Percentiles rank a stretch among this genome's conserved stretches.
These are phyloP conservation scores for Macrophya alboannulata DNA, from an alignment of 2,888 invertebrate species.

Conservation along the genomic window DNA sequence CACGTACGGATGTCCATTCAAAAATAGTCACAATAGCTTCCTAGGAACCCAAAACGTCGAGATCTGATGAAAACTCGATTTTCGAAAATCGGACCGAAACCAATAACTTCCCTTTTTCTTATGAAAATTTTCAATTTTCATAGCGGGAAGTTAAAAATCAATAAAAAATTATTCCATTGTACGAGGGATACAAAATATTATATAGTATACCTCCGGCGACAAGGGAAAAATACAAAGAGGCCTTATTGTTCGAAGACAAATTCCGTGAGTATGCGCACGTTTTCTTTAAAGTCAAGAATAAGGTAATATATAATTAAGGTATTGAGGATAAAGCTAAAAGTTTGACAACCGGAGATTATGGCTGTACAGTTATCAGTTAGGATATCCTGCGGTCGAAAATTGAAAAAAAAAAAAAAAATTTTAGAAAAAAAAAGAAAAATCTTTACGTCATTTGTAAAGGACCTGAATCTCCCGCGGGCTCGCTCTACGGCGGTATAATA, in stretches of 20 bases:
- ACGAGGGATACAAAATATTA: background rate
- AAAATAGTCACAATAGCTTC: too few species aligned
- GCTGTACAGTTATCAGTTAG: background rate
- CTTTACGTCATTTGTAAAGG: background rate
- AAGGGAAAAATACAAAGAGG: background rate
- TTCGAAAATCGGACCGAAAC: too few species aligned
- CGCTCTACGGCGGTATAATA: conserved; percentile 13
- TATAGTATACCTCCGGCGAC: background rate
- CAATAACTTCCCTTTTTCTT: too few species aligned
- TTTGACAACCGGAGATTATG: background rate
- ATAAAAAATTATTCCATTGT: too few species aligned
- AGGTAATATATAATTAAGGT: background rate
- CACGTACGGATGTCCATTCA: too few species aligned
- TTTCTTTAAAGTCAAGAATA: background rate
- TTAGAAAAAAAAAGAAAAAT: conserved; percentile 23
- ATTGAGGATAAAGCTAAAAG: background rate
- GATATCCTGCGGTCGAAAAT: background rate
- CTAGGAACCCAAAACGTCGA: too few species aligned
- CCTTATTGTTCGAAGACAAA: background rate
- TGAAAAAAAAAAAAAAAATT: background rate
- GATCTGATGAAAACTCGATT: too few species aligned
- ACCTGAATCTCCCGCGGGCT: conserved; percentile 27
- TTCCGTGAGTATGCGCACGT: background rate
- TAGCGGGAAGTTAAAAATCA: too few species aligned
- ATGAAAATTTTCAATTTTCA: too few species aligned